These are phyloP conservation scores for Orchesella cincta DNA, from an alignment of 1,140 invertebrate species.

Conservation along the genomic window DNA sequence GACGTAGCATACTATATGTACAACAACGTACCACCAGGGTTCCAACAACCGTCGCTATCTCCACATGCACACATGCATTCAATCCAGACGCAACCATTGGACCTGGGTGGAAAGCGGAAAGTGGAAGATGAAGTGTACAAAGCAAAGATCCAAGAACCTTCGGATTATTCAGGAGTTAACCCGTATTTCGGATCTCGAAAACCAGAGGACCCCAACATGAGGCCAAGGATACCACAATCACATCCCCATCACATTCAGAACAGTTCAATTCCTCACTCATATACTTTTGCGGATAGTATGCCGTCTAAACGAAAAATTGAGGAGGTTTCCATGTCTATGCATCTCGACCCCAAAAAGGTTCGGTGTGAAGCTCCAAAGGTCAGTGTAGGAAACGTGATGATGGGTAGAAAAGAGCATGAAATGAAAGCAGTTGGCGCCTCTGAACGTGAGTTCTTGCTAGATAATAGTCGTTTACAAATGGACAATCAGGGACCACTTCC, in stretches of 20 bases:
- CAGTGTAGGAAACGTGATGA: not conserved
- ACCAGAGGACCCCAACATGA: not conserved
- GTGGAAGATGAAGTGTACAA: constrained; percentile 49
- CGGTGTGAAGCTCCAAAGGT: not conserved
- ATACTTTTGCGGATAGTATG: not conserved
- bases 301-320: constrained; percentile 1
- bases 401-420: not conserved
- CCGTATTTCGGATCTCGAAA: constrained; percentile 17
- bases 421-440: not conserved
- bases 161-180: not conserved
- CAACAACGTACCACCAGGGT: constrained; percentile 23
- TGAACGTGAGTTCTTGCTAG: not conserved
- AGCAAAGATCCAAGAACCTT: not conserved
- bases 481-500: not conserved
- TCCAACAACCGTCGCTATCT: constrained; percentile 53
- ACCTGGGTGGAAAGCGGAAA: constrained; percentile 69
- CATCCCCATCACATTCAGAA: not conserved
- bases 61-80: constrained; percentile 34
- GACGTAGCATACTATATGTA: constrained; percentile 50
- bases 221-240: not conserved
- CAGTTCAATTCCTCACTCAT: not conserved
- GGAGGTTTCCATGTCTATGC: not conserved
- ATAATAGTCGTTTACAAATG: not conserved
- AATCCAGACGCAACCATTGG: constrained; percentile 71
- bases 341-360: constrained; percentile 1